These are phyloP conservation scores for Watsonalla cultraria DNA, from an alignment of 2,888 invertebrate species.

Conservation along the genomic window DNA sequence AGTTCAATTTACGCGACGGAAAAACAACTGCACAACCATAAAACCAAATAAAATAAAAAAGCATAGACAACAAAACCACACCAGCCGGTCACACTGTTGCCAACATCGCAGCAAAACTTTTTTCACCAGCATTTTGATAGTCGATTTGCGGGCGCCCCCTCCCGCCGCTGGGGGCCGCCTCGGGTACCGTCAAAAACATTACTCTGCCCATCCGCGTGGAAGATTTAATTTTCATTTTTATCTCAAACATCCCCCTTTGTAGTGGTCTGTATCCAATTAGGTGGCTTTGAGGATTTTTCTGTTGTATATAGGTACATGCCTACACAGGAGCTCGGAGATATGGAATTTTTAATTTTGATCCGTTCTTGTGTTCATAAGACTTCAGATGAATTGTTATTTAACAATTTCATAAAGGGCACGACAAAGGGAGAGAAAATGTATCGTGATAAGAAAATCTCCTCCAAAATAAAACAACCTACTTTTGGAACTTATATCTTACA, in stretches of 20 bases:
- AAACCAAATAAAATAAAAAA: constrained; percentile 33
- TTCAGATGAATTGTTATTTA: constrained; percentile 9
- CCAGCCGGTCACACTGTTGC: constrained; percentile 61
- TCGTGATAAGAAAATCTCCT: not conserved
- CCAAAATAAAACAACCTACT: not conserved
- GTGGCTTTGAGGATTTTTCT: constrained; percentile 73
- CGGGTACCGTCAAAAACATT: constrained; percentile 77
- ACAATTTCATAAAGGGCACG: constrained; percentile 6
- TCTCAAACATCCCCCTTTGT: constrained; percentile 79
- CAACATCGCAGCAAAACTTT: constrained; percentile 51
- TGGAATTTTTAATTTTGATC: constrained; percentile 75
- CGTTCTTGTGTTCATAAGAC: constrained; percentile 21
- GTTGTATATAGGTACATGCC: constrained; percentile 40
- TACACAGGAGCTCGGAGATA: constrained; percentile 52
- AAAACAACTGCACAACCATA: constrained; percentile 2
- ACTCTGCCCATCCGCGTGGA: constrained; percentile 76
- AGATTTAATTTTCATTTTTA: constrained; percentile 81
- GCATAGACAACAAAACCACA: constrained; percentile 44
- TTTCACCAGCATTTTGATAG: constrained; percentile 75
- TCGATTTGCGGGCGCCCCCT: constrained; percentile 69
- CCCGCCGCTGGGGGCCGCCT: constrained; percentile 33
- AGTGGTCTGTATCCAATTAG: constrained; percentile 77
- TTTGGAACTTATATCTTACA: too few species aligned
- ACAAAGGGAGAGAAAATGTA: constrained; percentile 3
- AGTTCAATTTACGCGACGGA: not conserved